Conservation (phyloP, 2,888 invertebrate genomes). For the Ectemnius continuus region DNA sequence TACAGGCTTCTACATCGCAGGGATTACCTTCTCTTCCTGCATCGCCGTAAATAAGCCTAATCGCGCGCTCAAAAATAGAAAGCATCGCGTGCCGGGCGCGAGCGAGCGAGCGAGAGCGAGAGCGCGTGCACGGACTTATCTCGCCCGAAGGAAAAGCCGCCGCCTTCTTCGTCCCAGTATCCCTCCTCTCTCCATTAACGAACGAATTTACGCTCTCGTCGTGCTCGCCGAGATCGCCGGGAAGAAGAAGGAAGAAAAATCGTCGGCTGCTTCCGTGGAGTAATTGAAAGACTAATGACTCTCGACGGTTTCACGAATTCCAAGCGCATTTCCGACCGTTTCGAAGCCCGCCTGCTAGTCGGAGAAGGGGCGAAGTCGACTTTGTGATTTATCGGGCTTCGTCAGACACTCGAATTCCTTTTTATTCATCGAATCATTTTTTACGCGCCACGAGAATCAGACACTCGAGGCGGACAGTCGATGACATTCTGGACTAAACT, state of each 20-base stretch:
- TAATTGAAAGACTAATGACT: slow-evolving; percentile 16
- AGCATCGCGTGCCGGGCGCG: slow-evolving; percentile 37
- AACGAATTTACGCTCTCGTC: slow-evolving; percentile 18
- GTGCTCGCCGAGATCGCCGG: not conserved
- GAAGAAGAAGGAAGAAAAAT: not conserved
- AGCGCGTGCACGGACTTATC: slow-evolving; percentile 32
- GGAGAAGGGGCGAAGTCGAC: no score
- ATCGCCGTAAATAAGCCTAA: slow-evolving; percentile 60
- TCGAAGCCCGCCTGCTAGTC: no score
- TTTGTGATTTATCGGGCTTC: no score
- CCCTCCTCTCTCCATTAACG: slow-evolving; percentile 22
- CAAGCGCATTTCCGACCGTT: slow-evolving; percentile 5
- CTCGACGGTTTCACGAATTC: slow-evolving; percentile 18
- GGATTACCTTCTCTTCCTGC: slow-evolving; percentile 30
- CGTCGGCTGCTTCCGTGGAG: slow-evolving; percentile 11
- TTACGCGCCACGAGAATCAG: no score
- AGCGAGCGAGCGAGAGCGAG: no score
- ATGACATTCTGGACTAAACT: not conserved
- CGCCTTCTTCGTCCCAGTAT: not conserved
- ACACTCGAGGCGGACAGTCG: no score
- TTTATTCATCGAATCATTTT: no score
- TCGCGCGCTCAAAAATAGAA: slow-evolving; percentile 60
- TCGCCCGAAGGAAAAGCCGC: slow-evolving; percentile 31
- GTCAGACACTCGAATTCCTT: no score
- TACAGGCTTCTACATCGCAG: slow-evolving; percentile 15